phyloP scores from a whole-genome alignment of 2,797 vertebrate species.

The Taeniopygia guttata region DNA sequence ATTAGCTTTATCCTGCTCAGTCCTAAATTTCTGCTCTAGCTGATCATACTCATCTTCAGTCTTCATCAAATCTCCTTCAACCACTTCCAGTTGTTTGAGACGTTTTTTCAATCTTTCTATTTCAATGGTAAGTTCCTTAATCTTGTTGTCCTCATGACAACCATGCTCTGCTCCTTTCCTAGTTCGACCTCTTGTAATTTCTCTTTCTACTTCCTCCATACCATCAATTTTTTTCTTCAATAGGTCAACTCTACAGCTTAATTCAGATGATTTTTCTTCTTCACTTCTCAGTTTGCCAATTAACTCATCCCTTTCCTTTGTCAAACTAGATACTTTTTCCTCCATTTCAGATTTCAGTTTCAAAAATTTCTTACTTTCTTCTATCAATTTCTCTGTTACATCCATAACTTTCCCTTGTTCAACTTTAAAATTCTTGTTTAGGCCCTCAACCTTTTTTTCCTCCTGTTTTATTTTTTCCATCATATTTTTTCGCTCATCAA shows the following conservation, averaged over 20 bases:
- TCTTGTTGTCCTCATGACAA: conserved; percentile 84
- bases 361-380: conserved; percentile 95
- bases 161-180: conserved; percentile 73
- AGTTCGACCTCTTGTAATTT: conserved; percentile 72
- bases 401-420: conserved; percentile 94
- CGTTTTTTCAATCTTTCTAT: conserved; percentile 88
- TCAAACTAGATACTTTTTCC: conserved; percentile 80
- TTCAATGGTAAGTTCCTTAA: conserved; percentile 86
- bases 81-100: conserved; percentile 91
- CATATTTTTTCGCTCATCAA: conserved; percentile 91
- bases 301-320: conserved; percentile 86
- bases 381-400: conserved; percentile 94
- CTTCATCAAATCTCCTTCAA: conserved; percentile 95
- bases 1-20: conserved; percentile 92
- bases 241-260: conserved; percentile 78
- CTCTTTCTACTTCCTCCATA: conserved; percentile 82
- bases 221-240: conserved; percentile 85
- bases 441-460: conserved; percentile 85
- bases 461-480: conserved; percentile 90
- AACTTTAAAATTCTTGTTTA: conserved; percentile 85
- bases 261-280: conserved; percentile 83
- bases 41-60: conserved; percentile 95
- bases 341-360: conserved; percentile 95
- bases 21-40: conserved; percentile 91
- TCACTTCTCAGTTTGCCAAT: conserved; percentile 80